A percentile compares a stretch with the other conserved stretches of the same genome.
Conservation (phyloP, 2,888 invertebrate species). For the Hesperia comma region DNA sequence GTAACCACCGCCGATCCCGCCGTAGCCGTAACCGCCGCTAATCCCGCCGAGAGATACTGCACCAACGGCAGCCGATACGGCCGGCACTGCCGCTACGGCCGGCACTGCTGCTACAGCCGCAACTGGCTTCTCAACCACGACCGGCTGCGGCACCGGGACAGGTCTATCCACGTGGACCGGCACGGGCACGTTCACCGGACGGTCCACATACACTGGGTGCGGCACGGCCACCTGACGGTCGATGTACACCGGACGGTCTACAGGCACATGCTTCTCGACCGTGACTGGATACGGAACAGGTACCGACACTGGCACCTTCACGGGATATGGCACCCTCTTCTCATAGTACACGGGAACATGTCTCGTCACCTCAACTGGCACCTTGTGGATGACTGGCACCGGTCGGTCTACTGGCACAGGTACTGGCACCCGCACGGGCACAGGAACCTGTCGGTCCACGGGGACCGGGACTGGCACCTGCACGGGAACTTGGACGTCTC, state of each 20-base stretch:
- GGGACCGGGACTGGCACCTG: slow-evolving; percentile 57
- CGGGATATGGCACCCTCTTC: slow-evolving; percentile 77
- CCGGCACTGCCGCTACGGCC: slow-evolving; percentile 57
- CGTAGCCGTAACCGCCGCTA: slow-evolving; percentile 25
- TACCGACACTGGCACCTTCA: slow-evolving; percentile 80
- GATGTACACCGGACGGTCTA: slow-evolving; percentile 84
- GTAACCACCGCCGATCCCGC: slow-evolving; percentile 26
- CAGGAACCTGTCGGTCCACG: slow-evolving; percentile 74
- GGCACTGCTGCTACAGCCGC: slow-evolving; percentile 70
- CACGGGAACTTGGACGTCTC: slow-evolving; percentile 71
- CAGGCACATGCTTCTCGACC: slow-evolving; percentile 83
- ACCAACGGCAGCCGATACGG: slow-evolving; percentile 38
- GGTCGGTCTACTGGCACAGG: slow-evolving; percentile 81
- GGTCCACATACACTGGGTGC: slow-evolving; percentile 82
- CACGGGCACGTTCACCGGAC: slow-evolving; percentile 84
- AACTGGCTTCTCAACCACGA: slow-evolving; percentile 58
- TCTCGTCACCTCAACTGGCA: slow-evolving; percentile 78
- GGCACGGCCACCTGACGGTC: slow-evolving; percentile 80
- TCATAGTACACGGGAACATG: slow-evolving; percentile 79
- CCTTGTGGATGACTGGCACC: slow-evolving; percentile 80
- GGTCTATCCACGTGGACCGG: slow-evolving; percentile 85
- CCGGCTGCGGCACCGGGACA: slow-evolving; percentile 59
- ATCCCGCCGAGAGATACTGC: slow-evolving; percentile 30
- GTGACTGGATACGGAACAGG: slow-evolving; percentile 85
- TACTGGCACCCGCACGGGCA: slow-evolving; percentile 79